These are phyloP conservation scores for Tinea trinotella DNA, from an alignment of 2,888 invertebrate genomes.

Conservation along the genomic window DNA sequence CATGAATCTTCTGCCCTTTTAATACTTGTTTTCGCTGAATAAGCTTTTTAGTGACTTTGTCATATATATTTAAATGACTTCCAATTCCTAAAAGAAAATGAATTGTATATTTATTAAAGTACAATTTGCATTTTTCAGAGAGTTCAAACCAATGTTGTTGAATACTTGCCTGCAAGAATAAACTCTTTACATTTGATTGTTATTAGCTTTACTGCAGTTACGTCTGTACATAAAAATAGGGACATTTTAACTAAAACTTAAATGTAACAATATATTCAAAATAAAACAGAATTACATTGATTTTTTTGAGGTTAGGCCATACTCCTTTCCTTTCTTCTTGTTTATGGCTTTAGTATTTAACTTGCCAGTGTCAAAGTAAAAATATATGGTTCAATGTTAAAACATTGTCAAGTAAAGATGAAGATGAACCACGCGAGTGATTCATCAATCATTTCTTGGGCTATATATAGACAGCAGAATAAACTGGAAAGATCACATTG, in stretches of 20 bases:
- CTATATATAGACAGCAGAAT: no score
- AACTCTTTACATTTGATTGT: slow-evolving; percentile 30
- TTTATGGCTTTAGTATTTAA: no score
- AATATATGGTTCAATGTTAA: no score
- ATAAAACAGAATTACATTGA: background rate
- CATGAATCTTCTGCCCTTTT: slow-evolving; percentile 72
- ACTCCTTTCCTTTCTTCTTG: background rate
- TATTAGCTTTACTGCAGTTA: slow-evolving; percentile 62
- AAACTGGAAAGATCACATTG: no score
- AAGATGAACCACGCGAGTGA: no score
- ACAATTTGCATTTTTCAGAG: background rate
- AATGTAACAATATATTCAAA: background rate
- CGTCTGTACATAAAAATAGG: slow-evolving; percentile 47
- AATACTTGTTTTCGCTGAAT: slow-evolving; percentile 35
- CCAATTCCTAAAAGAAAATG: slow-evolving; percentile 68
- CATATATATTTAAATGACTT: slow-evolving; percentile 47
- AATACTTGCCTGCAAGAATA: slow-evolving; percentile 61
- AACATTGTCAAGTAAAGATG: no score
- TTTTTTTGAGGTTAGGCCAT: background rate
- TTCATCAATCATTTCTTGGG: no score
- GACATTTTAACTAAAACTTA: slow-evolving; percentile 26
- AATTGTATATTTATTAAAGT: background rate
- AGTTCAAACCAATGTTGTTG: no score
- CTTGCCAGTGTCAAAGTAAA: no score
- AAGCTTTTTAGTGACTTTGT: slow-evolving; percentile 29